Base-by-base conservation (phyloP, 2,797 vertebrate genomes). In the Danio choprae region DNA sequence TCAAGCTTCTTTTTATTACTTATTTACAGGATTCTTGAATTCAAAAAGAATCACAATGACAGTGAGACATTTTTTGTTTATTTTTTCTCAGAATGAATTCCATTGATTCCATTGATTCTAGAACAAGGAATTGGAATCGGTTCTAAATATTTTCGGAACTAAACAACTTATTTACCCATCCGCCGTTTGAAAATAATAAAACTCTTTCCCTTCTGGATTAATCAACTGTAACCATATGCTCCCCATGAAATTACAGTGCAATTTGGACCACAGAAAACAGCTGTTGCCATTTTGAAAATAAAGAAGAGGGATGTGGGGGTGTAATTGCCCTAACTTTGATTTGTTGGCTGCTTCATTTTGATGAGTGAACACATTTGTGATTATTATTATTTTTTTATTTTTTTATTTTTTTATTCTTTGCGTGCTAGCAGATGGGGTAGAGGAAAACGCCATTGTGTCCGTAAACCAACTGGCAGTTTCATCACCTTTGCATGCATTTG, bases 141-240 rank as follows among this genome's bases (percentile, higher is more conserved):
- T 29, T 29, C 29, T 29, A 29, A 29, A 29, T 1, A 29, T 29
- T 29, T 29, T 29, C 3, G 29, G 3, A 29, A 29, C 29, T 29
- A 29, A 29, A 29, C 29, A 1, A 29, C 29, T 79, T 70, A 70
- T 70, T 70, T 79, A 70, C 56, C 75, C 43, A 43, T 41, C 9
- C 44, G 0, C 55, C 76, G 29, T 60, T 70, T 69, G 44, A 67
- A 70, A 63, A 79, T 53, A 79, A 41, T 71, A 79, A 62, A 71
- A 71, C 48, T 53, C 58, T 40, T 62, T 63, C 40, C 89, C 88
- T 88, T 87, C 88, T 88, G 90, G 90, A 93, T 92, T 92, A 92
- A 94, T 93, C 93, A 93, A 88, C 90, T 88, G 86, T 92, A 91
- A 92, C 91, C 93, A 94, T 93, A 93, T 94, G 93, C 90, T 92